Evolutionary conservation across 2,888 invertebrate species (phyloP), one percentile per base, ranked within the genome.

Genomic region (Caenorhabditis drosophilae): DNA sequence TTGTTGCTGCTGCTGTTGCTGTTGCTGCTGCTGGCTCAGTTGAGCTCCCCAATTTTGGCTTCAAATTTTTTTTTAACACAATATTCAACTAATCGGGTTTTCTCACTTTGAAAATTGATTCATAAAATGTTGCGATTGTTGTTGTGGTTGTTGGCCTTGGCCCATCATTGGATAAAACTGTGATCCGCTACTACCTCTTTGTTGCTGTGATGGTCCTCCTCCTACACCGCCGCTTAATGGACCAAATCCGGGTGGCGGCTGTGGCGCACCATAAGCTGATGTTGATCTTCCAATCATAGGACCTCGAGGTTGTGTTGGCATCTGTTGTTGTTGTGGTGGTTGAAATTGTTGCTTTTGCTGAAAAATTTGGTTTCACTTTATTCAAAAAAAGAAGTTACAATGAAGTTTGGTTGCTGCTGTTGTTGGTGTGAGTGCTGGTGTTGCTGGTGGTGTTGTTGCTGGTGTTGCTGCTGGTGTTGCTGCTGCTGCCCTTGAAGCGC

Each of bases 161-260:
- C n/a, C n/a, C n/a, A n/a, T n/a, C n/a, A n/a, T n/a, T n/a, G n/a
- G n/a, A n/a, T n/a, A n/a, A n/a, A n/a, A n/a, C n/a, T n/a, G n/a
- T n/a, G n/a, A n/a, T n/a, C n/a, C n/a, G n/a, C n/a, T n/a, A n/a
- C n/a, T n/a, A n/a, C n/a, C n/a, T n/a, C n/a, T n/a, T n/a, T n/a
- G n/a, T n/a, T n/a, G n/a, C n/a, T n/a, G 31, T 31, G 31, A 12
- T 31, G 31, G 31, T 31, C 31, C 31, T 9, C 7, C 7, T 12
- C 7, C 31, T 31, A 12, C 31, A 9, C 7, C 31, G 12, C 31
- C 31, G 6, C 31, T 31, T 31, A 12, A 12, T 9, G 31, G 7
- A 31, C 31, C 31, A 45, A 51, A 55, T 36, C 51, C 55, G 22
- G 66, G 59, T 18, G 66, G 66, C 15, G 64, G 46, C 31, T 6